phyloP scores from a whole-genome alignment of 2,113 vertebrate species.

The mouse (Mus musculus) region DNA sequence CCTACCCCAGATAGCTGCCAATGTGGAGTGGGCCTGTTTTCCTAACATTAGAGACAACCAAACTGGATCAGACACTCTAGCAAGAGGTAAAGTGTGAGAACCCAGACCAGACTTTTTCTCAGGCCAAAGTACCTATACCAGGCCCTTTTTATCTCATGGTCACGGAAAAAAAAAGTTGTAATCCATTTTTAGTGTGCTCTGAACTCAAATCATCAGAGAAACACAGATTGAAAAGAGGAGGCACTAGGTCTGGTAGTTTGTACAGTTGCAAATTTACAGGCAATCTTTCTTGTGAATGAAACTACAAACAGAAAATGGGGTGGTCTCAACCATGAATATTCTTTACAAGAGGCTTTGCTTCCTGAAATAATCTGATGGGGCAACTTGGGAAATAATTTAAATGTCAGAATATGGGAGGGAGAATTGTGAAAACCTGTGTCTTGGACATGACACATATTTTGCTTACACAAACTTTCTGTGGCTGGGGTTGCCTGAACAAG shows the following conservation, averaged over 20 bases:
- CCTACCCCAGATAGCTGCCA: not conserved
- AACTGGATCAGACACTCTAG: not conserved
- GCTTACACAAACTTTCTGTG: not conserved
- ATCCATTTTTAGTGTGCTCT: not conserved
- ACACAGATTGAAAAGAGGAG: not conserved
- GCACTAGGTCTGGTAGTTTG: not conserved
- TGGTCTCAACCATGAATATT: not conserved
- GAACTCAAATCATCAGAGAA: not conserved
- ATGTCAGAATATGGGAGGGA: not conserved
- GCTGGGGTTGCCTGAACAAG: not conserved
- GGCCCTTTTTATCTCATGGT: not conserved
- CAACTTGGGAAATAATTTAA: not conserved
- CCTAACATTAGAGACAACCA: not conserved
- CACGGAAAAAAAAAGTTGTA: too few relatives aligned
- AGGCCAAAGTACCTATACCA: fast-evolving
- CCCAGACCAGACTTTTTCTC: not conserved
- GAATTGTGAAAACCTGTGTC: not conserved
- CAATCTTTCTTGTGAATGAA: not conserved
- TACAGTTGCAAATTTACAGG: not conserved
- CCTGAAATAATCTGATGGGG: not conserved
- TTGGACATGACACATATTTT: not conserved
- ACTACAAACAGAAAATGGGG: not conserved
- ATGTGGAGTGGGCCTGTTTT: not conserved
- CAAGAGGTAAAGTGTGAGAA: not conserved
- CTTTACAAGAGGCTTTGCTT: not conserved